phyloP scores from a whole-genome alignment of 2,113 vertebrate genomes.

The Cyrtonyx montezumae region DNA sequence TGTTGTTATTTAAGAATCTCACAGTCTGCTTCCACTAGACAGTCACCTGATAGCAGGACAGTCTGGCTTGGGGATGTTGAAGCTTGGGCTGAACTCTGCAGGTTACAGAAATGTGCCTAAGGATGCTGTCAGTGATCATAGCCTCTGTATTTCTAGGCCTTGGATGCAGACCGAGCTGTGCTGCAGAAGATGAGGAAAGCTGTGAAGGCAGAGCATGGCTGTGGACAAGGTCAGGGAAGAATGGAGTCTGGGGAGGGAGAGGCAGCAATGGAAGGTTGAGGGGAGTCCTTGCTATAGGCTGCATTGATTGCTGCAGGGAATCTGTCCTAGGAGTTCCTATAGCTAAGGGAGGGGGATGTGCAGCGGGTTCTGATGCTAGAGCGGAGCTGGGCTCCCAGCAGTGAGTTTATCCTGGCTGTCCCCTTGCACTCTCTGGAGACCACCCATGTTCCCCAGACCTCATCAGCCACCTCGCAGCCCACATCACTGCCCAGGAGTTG shows the following conservation, averaged over 20 bases:
- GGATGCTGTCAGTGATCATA: background rate
- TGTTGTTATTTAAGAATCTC: background rate
- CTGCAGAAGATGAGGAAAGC: slow-evolving; percentile 82
- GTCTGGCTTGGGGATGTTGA: background rate
- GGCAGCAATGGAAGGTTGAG: background rate
- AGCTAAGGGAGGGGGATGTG: background rate
- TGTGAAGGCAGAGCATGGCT: slow-evolving; percentile 71
- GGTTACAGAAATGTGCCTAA: background rate
- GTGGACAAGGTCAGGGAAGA: slow-evolving; percentile 73
- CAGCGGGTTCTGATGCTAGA: fast-evolving
- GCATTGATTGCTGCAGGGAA: background rate
- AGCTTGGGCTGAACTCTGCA: background rate
- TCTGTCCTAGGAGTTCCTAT: background rate
- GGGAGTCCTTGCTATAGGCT: background rate
- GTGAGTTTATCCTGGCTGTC: background rate
- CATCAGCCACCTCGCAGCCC: slow-evolving; percentile 71
- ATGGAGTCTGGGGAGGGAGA: background rate
- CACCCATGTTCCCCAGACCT: slow-evolving; percentile 55
- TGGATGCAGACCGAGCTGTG: slow-evolving; percentile 74
- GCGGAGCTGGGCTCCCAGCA: background rate
- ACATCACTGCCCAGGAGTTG: slow-evolving; percentile 74
- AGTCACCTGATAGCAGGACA: background rate
- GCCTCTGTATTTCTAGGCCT: slow-evolving; percentile 45
- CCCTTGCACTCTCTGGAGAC: background rate
- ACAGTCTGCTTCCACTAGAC: background rate